Percentiles rank a stretch among this genome's conserved stretches.
Evolutionary conservation across 1,140 invertebrate species (phyloP).

Genomic region (Physella acuta): DNA sequence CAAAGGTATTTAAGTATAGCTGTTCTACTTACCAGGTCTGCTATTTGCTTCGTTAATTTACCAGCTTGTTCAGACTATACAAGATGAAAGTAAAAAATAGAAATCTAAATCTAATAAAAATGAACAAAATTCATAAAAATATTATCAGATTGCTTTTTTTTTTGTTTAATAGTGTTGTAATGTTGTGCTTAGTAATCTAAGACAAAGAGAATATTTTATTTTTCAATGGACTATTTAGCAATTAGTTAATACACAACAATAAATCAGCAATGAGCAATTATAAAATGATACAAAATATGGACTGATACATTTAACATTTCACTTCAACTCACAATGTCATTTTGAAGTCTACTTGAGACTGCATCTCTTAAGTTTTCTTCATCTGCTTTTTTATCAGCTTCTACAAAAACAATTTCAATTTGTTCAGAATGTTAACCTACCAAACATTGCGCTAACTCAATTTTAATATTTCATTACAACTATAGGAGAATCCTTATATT

Average conservation of each 20-base stretch:
- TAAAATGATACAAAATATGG: neutral
- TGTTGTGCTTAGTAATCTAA: no score
- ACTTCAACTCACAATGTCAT: slow-evolving; percentile 21
- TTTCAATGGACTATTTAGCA: neutral
- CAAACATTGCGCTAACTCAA: no score
- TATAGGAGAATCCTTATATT: no score
- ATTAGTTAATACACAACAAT: no score
- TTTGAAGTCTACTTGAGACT: slow-evolving; percentile 18
- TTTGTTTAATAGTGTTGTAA: no score
- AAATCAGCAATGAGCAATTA: neutral
- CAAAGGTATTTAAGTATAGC: slow-evolving; percentile 66
- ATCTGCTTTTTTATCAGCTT: slow-evolving; percentile 25
- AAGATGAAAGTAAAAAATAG: slow-evolving; percentile 4
- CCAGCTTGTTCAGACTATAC: slow-evolving; percentile 77
- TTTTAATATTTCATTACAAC: no score
- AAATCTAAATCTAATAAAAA: neutral
- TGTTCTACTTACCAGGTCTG: slow-evolving; percentile 66
- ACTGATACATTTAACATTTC: neutral
- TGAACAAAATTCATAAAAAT: neutral
- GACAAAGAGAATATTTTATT: neutral
- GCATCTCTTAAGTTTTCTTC: slow-evolving; percentile 15
- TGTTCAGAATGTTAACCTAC: no score
- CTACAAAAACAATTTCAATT: slow-evolving; percentile 6
- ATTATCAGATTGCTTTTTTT: no score
- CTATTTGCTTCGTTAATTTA: slow-evolving; percentile 73